Evolutionary conservation across 30 jellyfish, hydroid and myxozoan genomes (phyloP).

Genomic region (Nemopilema nomurai): DNA sequence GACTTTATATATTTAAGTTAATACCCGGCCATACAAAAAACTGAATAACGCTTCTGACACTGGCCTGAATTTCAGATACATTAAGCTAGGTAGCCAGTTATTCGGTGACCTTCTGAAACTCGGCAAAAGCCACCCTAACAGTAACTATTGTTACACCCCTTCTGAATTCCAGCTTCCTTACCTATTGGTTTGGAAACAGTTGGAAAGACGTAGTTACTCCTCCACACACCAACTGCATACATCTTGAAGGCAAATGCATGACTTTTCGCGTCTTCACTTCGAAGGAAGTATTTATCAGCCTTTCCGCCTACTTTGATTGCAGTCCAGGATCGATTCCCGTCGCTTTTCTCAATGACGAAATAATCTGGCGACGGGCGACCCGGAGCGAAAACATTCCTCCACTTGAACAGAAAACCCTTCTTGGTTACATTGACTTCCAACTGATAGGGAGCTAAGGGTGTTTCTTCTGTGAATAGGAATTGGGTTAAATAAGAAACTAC

Average conservation of each 20-base stretch:
- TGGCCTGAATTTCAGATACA: too few species aligned
- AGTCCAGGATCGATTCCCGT: constrained; percentile 58
- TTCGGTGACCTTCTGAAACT: too few species aligned
- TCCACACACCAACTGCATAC: constrained; percentile 51
- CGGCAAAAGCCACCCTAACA: too few species aligned
- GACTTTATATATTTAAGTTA: too few species aligned
- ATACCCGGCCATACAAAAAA: too few species aligned
- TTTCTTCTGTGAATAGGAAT: constrained; percentile 24
- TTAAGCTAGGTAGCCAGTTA: too few species aligned
- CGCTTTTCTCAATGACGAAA: constrained; percentile 36
- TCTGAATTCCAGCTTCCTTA: too few species aligned
- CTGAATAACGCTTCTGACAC: too few species aligned
- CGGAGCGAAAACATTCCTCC: constrained; percentile 78
- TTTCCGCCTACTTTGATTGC: constrained; percentile 13
- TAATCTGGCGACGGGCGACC: constrained; percentile 84
- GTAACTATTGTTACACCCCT: too few species aligned
- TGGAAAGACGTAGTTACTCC: constrained; percentile 42
- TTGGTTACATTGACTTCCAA: constrained; percentile 63
- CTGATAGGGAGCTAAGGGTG: constrained; percentile 86
- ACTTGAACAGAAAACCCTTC: constrained; percentile 67
- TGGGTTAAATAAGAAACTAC: neutral
- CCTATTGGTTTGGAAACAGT: neutral
- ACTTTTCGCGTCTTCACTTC: neutral
- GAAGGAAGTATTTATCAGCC: constrained; percentile 16
- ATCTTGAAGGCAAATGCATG: constrained; percentile 37